These are phyloP conservation scores for Ophraella communa DNA, from an alignment of 2,888 invertebrate species.

Conservation along the genomic window DNA sequence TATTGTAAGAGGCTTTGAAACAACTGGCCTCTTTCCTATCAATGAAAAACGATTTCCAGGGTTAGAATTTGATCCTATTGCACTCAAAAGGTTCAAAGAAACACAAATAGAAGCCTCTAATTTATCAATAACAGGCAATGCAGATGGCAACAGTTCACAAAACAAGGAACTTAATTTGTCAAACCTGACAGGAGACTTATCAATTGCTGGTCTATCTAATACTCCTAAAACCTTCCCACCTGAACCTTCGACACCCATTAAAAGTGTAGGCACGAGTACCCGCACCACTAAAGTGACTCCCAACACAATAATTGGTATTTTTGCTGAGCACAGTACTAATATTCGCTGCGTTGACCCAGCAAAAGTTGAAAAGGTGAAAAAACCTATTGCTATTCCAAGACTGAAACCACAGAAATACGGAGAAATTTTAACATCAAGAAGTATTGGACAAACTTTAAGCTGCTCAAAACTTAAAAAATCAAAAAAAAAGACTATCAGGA, in stretches of 20 bases:
- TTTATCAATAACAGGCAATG: conserved; percentile 3
- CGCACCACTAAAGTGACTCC: conserved; percentile 3
- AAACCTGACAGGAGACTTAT: not conserved
- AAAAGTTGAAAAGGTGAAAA: conserved; percentile 5
- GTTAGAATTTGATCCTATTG: conserved; percentile 6
- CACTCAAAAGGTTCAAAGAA: conserved; percentile 7
- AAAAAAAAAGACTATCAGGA: conserved; percentile 3
- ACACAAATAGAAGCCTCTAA: not conserved
- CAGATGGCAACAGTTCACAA: conserved; percentile 1
- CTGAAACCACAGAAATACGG: conserved; percentile 6
- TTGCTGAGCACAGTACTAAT: conserved; percentile 1
- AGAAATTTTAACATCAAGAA: not conserved
- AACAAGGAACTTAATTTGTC: not conserved
- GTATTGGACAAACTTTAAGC: not conserved
- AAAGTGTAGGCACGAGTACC: conserved; percentile 2
- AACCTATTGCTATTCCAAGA: conserved; percentile 6
- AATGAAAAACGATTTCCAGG: conserved; percentile 19
- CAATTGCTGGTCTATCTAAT: conserved; percentile 1
- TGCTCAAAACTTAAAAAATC: too few species aligned
- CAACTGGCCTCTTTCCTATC: conserved; percentile 27
- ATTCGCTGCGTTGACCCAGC: conserved; percentile 4
- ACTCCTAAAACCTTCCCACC: not conserved
- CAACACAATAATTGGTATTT: conserved; percentile 7
- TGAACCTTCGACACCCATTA: conserved; percentile 4
- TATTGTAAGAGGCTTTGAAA: conserved; percentile 32